Conservation (phyloP, 1,140 invertebrate genomes). For the Agrilus planipennis region DNA sequence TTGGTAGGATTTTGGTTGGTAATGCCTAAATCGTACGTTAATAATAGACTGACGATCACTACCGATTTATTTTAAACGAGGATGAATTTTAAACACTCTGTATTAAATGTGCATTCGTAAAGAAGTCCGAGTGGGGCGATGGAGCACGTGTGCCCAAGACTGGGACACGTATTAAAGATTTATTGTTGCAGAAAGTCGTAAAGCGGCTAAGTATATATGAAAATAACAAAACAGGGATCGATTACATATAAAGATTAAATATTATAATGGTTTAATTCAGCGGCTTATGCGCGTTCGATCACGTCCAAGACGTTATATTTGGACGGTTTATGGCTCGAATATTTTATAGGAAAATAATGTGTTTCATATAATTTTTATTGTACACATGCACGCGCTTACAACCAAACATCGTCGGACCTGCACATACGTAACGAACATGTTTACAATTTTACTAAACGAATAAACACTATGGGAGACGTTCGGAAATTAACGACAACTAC, state of each 20-base stretch:
- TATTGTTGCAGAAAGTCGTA: constrained; percentile 20
- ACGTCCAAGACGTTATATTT: constrained; percentile 18
- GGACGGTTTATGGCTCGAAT: constrained; percentile 15
- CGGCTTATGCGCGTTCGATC: constrained; percentile 18
- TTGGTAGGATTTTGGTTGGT: too few relatives aligned
- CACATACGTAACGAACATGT: background rate
- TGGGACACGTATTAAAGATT: constrained; percentile 20
- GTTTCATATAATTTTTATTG: constrained; percentile 16
- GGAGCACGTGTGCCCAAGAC: constrained; percentile 20
- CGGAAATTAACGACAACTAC: too few relatives aligned
- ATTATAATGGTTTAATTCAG: constrained; percentile 24
- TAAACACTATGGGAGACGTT: too few relatives aligned
- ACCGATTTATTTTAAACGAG: too few relatives aligned
- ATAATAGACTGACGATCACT: too few relatives aligned
- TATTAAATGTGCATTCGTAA: too few relatives aligned
- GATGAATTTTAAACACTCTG: too few relatives aligned
- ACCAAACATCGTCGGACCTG: too few relatives aligned
- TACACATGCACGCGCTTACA: constrained; percentile 10
- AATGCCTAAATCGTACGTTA: too few relatives aligned
- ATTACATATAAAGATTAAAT: constrained; percentile 14
- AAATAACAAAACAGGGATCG: constrained; percentile 19
- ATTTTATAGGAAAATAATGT: constrained; percentile 18
- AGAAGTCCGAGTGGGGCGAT: too few relatives aligned
- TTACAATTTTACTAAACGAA: too few relatives aligned
- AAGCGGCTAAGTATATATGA: constrained; percentile 16